Evolutionary conservation across 1,140 invertebrate genomes (phyloP), one percentile per base, ranked within the genome.

Genomic region (Hycleus cichorii): DNA sequence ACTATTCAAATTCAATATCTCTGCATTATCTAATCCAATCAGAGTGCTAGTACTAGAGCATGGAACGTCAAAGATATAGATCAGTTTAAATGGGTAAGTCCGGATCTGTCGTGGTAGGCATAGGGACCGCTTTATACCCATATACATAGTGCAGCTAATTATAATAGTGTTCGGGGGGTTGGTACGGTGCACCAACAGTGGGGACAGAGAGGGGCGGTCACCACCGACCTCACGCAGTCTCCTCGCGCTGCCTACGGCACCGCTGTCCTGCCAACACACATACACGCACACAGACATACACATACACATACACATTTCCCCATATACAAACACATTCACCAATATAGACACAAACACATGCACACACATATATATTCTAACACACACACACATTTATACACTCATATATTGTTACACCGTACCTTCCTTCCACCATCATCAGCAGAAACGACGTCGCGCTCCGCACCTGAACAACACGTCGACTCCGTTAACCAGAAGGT

Each of bases 201-300:
- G 70, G 69, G 68, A 64, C 64, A 65, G 69, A 64, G 64, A 66
- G 67, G 66, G 69, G 69, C 70, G 70, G 69, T 70, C 71, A 72
- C 71, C 70, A 65, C 65, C 71, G 69, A 65, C 68, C 71, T 64
- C 71, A 73, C 71, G 71, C 71, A 73, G 71, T 71, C 69, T 70
- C 67, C 66, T 65, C 66, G 62, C 63, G 67, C 59, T 64, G 62
- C 57, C 64, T 58, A 62, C 67, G 68, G 65, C 53, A 65, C 68
- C 68, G 67, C 66, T 67, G 64, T 64, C 65, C 68, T 56, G 56
- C 46, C 39, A 26, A 58, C 60, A 58, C 63, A 62, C 60, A 57
- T 46, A 51, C 59, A 32, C 32, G 7, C 32, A 32, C 32, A 59
- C 48, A 52, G 43, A 32, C 2, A 32, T 2, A 32, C 2, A 32